Evolutionary conservation across 2,797 vertebrate species (phyloP).

Genomic region (Diglossa cyanea): DNA sequence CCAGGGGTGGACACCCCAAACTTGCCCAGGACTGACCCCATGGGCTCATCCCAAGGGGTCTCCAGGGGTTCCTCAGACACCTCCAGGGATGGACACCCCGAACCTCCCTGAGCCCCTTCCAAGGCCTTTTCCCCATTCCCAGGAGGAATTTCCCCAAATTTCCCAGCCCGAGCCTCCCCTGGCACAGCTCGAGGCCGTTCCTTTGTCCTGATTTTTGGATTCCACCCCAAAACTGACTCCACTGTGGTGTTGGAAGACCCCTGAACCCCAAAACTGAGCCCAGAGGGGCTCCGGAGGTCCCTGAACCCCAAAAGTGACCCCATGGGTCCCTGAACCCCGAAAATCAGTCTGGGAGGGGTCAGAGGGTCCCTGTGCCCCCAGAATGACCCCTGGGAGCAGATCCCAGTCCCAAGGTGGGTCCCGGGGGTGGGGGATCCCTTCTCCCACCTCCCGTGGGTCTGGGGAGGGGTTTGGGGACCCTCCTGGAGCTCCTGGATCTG

Average conservation of each 20-base stretch:
- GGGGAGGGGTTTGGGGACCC: background rate
- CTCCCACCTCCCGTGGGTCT: background rate
- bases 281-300: too few species aligned
- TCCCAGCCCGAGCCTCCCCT: background rate
- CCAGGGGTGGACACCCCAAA: too few species aligned
- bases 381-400: background rate
- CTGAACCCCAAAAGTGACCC: too few species aligned
- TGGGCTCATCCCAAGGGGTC: too few species aligned
- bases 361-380: rapidly evolving
- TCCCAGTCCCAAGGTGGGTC: background rate
- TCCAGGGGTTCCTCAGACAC: too few species aligned
- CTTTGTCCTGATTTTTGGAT: background rate
- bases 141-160: background rate
- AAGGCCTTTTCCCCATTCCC: background rate
- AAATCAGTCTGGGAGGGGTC: background rate
- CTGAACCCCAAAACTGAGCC: too few species aligned
- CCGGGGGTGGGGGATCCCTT: background rate
- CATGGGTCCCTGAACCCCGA: background rate
- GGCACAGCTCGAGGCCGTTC: rapidly evolving
- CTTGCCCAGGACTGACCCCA: too few species aligned
- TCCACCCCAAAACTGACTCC: background rate
- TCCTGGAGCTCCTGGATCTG: background rate
- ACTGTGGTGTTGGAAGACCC: background rate
- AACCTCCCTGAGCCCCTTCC: background rate
- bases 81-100: too few species aligned